Percentiles rank a stretch among this genome's conserved stretches.
These are phyloP conservation scores for Varanus komodoensis DNA, from an alignment of 2,113 vertebrate genomes.

Conservation along the genomic window DNA sequence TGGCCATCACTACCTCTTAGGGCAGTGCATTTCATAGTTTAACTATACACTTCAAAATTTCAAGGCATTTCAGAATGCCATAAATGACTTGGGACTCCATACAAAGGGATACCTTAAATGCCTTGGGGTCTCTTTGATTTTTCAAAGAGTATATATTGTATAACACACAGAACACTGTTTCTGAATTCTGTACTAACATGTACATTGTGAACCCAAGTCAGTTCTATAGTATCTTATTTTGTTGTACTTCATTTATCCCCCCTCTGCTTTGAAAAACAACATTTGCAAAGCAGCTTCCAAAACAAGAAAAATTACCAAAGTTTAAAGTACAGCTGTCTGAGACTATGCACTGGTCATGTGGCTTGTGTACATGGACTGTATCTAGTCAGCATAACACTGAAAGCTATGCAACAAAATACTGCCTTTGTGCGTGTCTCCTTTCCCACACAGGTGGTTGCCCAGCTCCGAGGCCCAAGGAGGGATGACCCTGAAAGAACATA, in stretches of 20 bases:
- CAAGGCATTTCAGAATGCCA: too few relatives aligned
- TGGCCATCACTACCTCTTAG: too few relatives aligned
- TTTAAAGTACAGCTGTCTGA: background rate
- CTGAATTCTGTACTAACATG: background rate
- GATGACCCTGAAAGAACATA: background rate
- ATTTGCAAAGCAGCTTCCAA: background rate
- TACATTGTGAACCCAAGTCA: background rate
- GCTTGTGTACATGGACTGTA: background rate
- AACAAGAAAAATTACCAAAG: background rate
- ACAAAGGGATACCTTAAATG: background rate
- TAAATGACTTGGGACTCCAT: too few relatives aligned
- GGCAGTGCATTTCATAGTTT: too few relatives aligned
- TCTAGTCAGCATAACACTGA: background rate
- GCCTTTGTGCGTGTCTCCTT: background rate
- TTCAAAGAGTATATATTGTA: constrained; percentile 11
- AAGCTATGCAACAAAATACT: too few relatives aligned
- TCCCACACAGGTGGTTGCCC: background rate
- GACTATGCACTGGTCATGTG: background rate
- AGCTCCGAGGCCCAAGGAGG: background rate
- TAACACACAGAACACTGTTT: background rate
- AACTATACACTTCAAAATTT: background rate
- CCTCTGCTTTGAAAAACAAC: background rate
- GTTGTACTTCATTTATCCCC: background rate
- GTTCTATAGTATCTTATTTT: background rate
- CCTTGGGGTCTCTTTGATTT: background rate